Conservation (phyloP, 2,888 invertebrate genomes). For the Diogma glabrata region DNA sequence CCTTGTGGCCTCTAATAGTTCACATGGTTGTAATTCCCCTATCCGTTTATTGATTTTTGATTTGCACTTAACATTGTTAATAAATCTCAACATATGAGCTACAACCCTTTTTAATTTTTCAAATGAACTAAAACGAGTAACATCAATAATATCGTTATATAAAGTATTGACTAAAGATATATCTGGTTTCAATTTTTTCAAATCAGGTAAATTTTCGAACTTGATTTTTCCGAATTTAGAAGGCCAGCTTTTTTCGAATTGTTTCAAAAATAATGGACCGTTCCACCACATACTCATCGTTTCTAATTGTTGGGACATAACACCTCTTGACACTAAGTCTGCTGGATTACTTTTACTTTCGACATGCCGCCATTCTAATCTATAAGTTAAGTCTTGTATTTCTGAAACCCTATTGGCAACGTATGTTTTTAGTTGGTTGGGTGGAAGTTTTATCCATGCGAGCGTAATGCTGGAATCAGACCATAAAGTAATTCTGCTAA, state of each 20-base stretch:
- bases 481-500: too few relatives aligned
- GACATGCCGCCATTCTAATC: slow-evolving; percentile 15
- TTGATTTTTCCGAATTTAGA: neutral
- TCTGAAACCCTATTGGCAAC: slow-evolving; percentile 17
- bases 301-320: neutral
- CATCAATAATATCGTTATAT: neutral
- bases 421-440: slow-evolving; percentile 12
- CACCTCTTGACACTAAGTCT: slow-evolving; percentile 17
- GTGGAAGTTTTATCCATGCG: slow-evolving; percentile 15
- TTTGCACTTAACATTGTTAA: neutral
- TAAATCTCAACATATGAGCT: neutral
- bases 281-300: neutral
- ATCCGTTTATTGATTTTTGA: neutral
- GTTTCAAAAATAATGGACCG: neutral
- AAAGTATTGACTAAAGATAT: neutral
- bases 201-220: neutral
- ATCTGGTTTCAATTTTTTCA: neutral
- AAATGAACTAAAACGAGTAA: neutral
- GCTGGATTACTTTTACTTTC: slow-evolving; percentile 14
- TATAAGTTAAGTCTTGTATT: slow-evolving; percentile 13
- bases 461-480: slow-evolving; percentile 11
- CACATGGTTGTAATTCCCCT: neutral
- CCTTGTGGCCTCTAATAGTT: neutral
- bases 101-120: neutral
- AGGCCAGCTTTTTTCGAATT: neutral